Percentiles rank a stretch among this genome's conserved stretches.
These are phyloP conservation scores for Trypoxylon attenuatum DNA, from an alignment of 2,888 invertebrate species.

Conservation along the genomic window DNA sequence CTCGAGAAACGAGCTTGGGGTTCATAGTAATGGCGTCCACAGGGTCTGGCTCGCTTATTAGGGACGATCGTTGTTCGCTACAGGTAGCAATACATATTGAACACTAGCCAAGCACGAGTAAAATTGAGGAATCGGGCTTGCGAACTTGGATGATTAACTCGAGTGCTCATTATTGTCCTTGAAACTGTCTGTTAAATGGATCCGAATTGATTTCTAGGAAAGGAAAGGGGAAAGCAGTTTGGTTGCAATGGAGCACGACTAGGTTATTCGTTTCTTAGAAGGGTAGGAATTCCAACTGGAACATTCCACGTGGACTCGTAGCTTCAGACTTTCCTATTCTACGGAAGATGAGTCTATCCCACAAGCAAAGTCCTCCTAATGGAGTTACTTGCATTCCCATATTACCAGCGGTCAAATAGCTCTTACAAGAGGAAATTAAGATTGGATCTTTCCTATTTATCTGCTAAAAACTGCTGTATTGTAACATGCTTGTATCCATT, in stretches of 20 bases:
- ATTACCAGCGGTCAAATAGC: neutral
- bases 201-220: slow-evolving; percentile 5
- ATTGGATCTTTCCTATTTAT: no score
- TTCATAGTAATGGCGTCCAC: neutral
- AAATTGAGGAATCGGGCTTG: slow-evolving; percentile 15
- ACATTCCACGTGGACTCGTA: neutral
- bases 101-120: slow-evolving; percentile 5
- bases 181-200: slow-evolving; percentile 19
- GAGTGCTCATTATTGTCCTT: slow-evolving; percentile 19
- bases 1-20: neutral
- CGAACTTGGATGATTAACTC: slow-evolving; percentile 22
- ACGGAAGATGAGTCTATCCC: neutral
- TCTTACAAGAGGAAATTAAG: no score
- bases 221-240: neutral
- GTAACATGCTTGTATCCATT: no score
- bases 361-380: no score
- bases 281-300: neutral
- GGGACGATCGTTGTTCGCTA: slow-evolving; percentile 5
- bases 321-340: neutral
- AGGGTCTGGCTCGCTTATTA: slow-evolving; percentile 1
- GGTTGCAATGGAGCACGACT: neutral
- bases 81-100: slow-evolving; percentile 12
- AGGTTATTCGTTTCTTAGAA: neutral
- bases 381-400: no score
- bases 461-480: no score